Evolutionary conservation across 2,888 invertebrate genomes (phyloP), one percentile per base, ranked within the genome.

Genomic region (Notodonta dromedarius): DNA sequence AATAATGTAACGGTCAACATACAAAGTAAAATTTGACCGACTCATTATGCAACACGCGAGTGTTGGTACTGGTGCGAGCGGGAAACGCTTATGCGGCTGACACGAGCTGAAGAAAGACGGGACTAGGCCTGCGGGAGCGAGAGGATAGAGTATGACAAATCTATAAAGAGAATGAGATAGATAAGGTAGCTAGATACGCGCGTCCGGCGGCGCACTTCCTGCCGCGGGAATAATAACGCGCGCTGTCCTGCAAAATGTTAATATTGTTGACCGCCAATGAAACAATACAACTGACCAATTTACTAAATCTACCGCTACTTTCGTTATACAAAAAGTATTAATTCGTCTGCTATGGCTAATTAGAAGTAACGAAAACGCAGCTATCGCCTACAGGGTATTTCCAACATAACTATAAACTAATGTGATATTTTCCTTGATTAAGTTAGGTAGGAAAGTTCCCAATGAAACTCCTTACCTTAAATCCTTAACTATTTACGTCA

Each of bases 131-230:
- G 79, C 75, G 69, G 72, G 84, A 87, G 82, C 77, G 85, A 83
- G 88, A 88, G 77, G 74, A 81, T 74, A 73, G 77, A 79, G 76
- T 82, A 82, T 84, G 85, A 83, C 81, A 80, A 80, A 80, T 84
- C 82, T 84, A 81, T 80, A 81, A 82, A 85, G 82, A 82, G 88
- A 90, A 84, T 82, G 87, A 87, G 91, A 90, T 84, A 87, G 89
- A 87, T 83, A 85, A 82, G 85, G 89, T 88, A 86, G 92, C 87
- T 89, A 90, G 91, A 91, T 92, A 92, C 78, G 86, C 79, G 85
- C 89, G 86, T 91, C 91, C 91, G 92, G 89, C 86, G 70, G 78
- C 80, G 62, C 78, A 80, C 85, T 92, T 91, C 93, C 91, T 90
- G 91, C 76, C 83, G 80, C 76, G 73, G 66, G 74, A 67, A 70